Conservation (phyloP, 1,140 invertebrate genomes). For the Heliconius eleuchia region DNA sequence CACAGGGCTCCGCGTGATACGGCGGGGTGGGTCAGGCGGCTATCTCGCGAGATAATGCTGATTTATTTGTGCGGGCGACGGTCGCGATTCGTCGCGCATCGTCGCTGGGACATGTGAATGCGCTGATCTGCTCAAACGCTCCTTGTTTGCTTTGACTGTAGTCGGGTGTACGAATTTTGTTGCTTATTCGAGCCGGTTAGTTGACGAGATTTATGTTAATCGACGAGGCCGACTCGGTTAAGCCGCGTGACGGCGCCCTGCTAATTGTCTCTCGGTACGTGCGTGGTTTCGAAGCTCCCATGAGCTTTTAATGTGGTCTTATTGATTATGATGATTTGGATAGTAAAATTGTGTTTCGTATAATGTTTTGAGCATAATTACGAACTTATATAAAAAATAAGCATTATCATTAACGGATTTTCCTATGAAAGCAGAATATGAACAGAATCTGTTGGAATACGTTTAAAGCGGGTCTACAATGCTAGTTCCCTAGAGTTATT, state of each 20-base stretch:
- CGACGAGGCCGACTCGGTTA: constrained; percentile 70
- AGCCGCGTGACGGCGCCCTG: constrained; percentile 74
- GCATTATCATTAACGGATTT: background rate
- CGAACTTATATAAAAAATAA: background rate
- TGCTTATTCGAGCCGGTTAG: constrained; percentile 75
- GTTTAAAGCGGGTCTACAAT: background rate
- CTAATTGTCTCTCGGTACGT: constrained; percentile 71
- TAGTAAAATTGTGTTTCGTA: background rate
- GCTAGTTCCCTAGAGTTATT: constrained; percentile 31
- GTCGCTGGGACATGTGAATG: constrained; percentile 65
- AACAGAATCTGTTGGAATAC: background rate
- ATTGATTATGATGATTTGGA: constrained; percentile 11
- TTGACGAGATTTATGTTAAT: constrained; percentile 80
- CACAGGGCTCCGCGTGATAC: constrained; percentile 73
- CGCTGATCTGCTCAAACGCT: constrained; percentile 37
- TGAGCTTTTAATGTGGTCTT: constrained; percentile 50
- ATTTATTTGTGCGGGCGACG: constrained; percentile 75
- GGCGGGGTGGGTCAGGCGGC: constrained; percentile 74
- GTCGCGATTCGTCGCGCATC: constrained; percentile 75
- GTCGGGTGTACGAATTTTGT: constrained; percentile 42
- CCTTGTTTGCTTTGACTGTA: constrained; percentile 49
- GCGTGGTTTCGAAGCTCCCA: constrained; percentile 57
- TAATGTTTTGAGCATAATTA: constrained; percentile 39
- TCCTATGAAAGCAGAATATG: background rate
- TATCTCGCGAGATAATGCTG: constrained; percentile 81